Evolutionary conservation across 2,888 invertebrate species (phyloP), one percentile per base, ranked within the genome.

Genomic region (Zele albiditarsus): DNA sequence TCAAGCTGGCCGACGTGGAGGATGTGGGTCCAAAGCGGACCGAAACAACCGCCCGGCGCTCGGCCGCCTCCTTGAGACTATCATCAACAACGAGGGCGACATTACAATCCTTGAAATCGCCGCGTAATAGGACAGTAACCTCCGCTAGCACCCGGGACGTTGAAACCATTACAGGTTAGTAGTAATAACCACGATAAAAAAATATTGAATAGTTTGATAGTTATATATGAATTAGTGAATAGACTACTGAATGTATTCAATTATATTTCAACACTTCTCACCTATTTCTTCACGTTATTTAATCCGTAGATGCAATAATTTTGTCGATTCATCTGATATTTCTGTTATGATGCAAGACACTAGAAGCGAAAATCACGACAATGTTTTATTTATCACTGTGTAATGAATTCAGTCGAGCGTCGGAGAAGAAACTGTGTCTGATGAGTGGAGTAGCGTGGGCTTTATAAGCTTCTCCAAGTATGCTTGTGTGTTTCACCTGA

Each of bases 1-100:
- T 92, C 94, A 93, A 94, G 92, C 94, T 94, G 94, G 94, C 94
- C 93, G 93, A 93, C 94, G 92, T 93, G 91, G 93, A 93, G 92
- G 93, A 94, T 93, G 93, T 89, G 91, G 93, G 92, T 92, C 92
- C 93, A 91, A 92, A 92, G 91, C 92, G 92, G 92, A 92, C 94
- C 91, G 89, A 87, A 84, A 83, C 82, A 80, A 80, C 82, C 78
- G 78, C 83, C 77, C 82, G 83, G 78, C 82, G 86, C 81, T 81
- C 86, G 78, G 81, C 84, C 81, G 80, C 87, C 84, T 82, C 85
- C 81, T 84, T 87, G 75, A 88, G 84, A 82, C 85, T 89, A 71
- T 88, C 89, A 73, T 84, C 89, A 72, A 82, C 86, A 70, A 84
- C 89, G 67, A 88, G 87, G 85, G 88, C 88, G 66, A 85, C 88